Base-by-base conservation (phyloP, 2,888 invertebrate species). In the Dusona sp. region DNA sequence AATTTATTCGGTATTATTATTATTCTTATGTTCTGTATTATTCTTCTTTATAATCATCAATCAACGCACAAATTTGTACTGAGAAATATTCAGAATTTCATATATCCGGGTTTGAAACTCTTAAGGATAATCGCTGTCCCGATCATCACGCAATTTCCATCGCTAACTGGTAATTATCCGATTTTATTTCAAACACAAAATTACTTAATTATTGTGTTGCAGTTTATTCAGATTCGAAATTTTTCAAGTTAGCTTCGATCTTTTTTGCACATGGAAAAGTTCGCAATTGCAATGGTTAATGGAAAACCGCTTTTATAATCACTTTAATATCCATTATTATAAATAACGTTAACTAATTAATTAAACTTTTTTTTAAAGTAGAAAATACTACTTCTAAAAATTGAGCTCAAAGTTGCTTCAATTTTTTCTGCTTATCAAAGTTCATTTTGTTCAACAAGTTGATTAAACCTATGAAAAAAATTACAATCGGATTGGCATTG, bases 71-170 rank as follows among this genome's bases (percentile, higher is more conserved):
- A 96, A 92, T 95, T 96, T 89, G 94, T 97, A 88, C 94, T 97
- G 89, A 96, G 97, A 92, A 96, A 97, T 94, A 95, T 97, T 36
- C 97, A 98, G 94, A 97, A 97, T 84, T 96, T 96, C 90, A 97
- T 98, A 89, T 97, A 98, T 95, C 98, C 98, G 13, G 97, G 97
- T 16, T 95, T 98, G 94, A 96, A 97, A 90, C 93, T 97, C 42
- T 95, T 98, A 91, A 95, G 98, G 82, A 96, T 96, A 90, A 91
- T 97, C 88, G 96, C 97, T 73, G 96, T 98, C 90, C 98, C 98
- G n/a, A 92, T 98, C 48, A 96, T 98, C 88, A 95, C 96, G 86
- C 94, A 95, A 79, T 97, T 97, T 94, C 97, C 98, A 77, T 95
- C 95, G n/a, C 91, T 97, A 85, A 96, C 97, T 91, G 96, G 98